phyloP scores from a whole-genome alignment of 2,113 vertebrate species.

The Indicator indicator region DNA sequence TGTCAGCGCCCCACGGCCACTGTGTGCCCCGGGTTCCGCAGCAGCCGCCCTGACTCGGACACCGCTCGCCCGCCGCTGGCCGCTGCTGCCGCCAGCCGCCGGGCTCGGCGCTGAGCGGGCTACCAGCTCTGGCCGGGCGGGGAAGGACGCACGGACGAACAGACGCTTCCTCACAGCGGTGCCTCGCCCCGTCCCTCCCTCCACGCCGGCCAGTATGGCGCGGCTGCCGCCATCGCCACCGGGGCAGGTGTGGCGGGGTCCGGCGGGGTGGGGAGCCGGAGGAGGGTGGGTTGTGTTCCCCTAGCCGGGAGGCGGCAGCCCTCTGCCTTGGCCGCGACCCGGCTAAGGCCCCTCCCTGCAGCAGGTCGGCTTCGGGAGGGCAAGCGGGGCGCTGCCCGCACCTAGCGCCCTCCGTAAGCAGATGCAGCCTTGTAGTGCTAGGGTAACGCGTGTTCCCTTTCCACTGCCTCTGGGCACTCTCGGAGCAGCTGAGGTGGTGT shows the following conservation, averaged over 20 bases:
- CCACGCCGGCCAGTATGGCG: not conserved
- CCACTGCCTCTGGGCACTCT: accelerated
- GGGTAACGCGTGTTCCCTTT: accelerated
- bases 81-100: not conserved
- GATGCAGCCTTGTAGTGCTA: too few relatives aligned
- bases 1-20: not conserved
- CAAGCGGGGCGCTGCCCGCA: too few relatives aligned
- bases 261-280: not conserved
- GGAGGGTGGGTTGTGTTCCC: not conserved
- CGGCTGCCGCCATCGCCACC: too few relatives aligned
- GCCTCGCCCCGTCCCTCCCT: too few relatives aligned
- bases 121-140: not conserved
- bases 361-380: too few relatives aligned
- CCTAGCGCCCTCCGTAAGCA: not conserved
- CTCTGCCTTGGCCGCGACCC: not conserved
- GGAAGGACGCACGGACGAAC: not conserved
- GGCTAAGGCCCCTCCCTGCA: not conserved
- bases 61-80: not conserved
- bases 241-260: not conserved
- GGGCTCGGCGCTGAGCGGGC: not conserved
- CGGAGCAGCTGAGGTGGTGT: not conserved
- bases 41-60: not conserved
- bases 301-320: too few relatives aligned
- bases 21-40: not conserved
- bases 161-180: not conserved